These are phyloP conservation scores for Thymelicus lineola DNA, from an alignment of 2,888 invertebrate species.

Conservation along the genomic window DNA sequence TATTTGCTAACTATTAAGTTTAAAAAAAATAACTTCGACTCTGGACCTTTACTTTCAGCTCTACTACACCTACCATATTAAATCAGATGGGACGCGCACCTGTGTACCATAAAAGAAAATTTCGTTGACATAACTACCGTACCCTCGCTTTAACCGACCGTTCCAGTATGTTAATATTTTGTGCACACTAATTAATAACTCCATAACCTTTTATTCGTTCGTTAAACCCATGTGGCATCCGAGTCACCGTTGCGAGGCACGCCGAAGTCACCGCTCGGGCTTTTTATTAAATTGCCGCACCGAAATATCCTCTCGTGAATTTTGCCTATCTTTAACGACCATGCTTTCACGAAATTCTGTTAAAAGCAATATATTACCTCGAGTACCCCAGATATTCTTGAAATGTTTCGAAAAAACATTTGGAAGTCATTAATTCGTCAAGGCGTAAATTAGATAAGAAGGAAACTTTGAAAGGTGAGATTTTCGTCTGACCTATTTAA, in stretches of 20 bases:
- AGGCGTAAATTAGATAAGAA: constrained; percentile 6
- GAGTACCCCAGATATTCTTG: not conserved
- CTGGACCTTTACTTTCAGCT: too few relatives aligned
- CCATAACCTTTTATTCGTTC: constrained; percentile 35
- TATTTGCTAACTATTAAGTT: not conserved
- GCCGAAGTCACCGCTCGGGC: constrained; percentile 47
- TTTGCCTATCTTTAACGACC: constrained; percentile 39
- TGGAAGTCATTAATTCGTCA: not conserved
- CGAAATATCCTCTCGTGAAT: constrained; percentile 46
- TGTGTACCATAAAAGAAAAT: constrained; percentile 11
- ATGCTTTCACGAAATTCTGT: constrained; percentile 31
- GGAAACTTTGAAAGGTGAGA: not conserved
- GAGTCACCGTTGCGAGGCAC: constrained; percentile 21
- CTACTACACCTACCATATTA: not conserved
- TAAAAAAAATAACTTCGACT: too few relatives aligned
- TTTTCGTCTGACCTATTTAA: not conserved
- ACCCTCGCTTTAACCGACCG: constrained; percentile 2
- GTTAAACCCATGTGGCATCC: constrained; percentile 30
- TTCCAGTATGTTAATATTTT: constrained; percentile 20
- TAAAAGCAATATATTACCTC: constrained; percentile 19
- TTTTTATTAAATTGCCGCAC: constrained; percentile 69
- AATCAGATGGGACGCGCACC: not conserved
- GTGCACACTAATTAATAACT: constrained; percentile 24
- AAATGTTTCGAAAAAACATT: constrained; percentile 16
- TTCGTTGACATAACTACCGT: constrained; percentile 7